Evolutionary conservation across 2,888 invertebrate species (phyloP).

Genomic region (Coenonympha arcania): DNA sequence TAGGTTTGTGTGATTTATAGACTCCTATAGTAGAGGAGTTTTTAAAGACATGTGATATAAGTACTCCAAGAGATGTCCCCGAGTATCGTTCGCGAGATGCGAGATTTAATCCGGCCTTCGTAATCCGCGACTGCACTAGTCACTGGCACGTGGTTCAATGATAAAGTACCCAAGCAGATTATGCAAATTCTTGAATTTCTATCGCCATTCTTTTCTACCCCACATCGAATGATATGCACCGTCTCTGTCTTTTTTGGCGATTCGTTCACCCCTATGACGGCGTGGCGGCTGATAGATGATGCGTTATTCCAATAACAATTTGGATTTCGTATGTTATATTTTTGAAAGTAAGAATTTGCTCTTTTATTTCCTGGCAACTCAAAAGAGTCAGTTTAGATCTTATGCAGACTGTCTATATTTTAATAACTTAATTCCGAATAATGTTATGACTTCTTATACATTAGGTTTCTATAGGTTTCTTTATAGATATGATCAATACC

Average conservation of each 20-base stretch:
- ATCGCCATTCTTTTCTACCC: conserved; percentile 46
- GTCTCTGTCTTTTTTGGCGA: conserved; percentile 45
- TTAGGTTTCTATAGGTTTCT: too few relatives aligned
- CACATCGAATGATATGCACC: conserved; percentile 31
- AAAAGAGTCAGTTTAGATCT: not conserved
- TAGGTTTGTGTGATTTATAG: too few relatives aligned
- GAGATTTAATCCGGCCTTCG: conserved; percentile 60
- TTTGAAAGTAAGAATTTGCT: conserved; percentile 52
- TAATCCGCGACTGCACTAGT: conserved; percentile 73
- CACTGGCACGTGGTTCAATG: conserved; percentile 74
- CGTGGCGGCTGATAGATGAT: conserved; percentile 70
- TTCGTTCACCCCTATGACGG: conserved; percentile 61
- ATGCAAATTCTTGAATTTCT: conserved; percentile 71
- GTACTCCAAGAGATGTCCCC: conserved; percentile 17
- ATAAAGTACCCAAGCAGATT: conserved; percentile 73
- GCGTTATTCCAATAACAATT: conserved; percentile 74
- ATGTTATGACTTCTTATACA: too few relatives aligned
- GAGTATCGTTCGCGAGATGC: conserved; percentile 37
- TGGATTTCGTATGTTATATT: conserved; percentile 68
- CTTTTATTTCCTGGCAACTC: conserved; percentile 15
- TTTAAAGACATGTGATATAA: conserved; percentile 1
- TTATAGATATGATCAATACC: too few relatives aligned
- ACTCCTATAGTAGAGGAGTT: too few relatives aligned
- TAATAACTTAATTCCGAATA: not conserved
- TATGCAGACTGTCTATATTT: not conserved